Percentiles rank a stretch among this genome's conserved stretches.
Evolutionary conservation across 2,113 vertebrate genomes (phyloP).

Genomic region (Cheirogaleus medius): DNA sequence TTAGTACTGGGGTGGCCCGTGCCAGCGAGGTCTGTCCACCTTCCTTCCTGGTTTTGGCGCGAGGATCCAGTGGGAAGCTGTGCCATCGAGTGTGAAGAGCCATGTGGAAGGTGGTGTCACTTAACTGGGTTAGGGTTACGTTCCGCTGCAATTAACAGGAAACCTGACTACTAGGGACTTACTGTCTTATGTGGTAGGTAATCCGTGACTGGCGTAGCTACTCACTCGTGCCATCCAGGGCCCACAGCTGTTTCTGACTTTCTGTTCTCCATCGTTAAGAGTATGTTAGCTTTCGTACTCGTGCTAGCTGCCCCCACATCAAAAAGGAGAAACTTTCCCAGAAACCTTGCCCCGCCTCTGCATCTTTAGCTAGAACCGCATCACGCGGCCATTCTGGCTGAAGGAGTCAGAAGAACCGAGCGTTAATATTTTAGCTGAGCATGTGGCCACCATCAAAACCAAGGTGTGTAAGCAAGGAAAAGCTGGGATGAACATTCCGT

Average conservation of each 20-base stretch:
- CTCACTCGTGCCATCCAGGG: background rate
- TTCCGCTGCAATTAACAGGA: background rate
- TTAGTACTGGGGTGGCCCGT: too few species aligned
- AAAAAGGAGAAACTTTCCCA: background rate
- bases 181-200: background rate
- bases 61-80: background rate
- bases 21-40: background rate
- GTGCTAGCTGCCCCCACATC: background rate
- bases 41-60: background rate
- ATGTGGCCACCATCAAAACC: background rate
- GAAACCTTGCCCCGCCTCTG: background rate
- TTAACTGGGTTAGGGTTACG: background rate
- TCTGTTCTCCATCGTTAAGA: background rate
- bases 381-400: background rate
- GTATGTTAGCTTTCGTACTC: background rate
- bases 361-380: background rate
- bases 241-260: background rate
- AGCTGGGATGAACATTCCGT: background rate
- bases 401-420: background rate
- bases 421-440: background rate
- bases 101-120: background rate
- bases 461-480: background rate
- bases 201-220: background rate
- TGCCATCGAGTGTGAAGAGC: background rate
- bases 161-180: background rate